Base-by-base conservation (phyloP, 1,140 invertebrate genomes). In the Arion vulgaris region DNA sequence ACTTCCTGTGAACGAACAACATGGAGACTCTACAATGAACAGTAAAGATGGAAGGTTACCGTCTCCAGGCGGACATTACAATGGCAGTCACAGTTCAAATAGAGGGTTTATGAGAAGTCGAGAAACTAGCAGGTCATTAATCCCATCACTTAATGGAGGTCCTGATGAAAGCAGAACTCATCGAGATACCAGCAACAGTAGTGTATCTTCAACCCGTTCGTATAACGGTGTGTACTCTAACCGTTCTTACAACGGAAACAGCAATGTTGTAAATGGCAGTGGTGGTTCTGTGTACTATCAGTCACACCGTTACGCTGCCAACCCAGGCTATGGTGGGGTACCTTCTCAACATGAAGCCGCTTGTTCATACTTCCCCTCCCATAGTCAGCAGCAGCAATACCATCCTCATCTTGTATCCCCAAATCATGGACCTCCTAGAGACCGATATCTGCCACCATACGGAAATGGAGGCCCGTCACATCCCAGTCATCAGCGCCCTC, bases 141-240 rank as follows among this genome's bases (percentile, higher is more conserved):
- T 45, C 34, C 62, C 78, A n/a, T 45, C 72, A 49, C 74, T 36
- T 79, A 41, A 36, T 82, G 51, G 11, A 38, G 45, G 51, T 57
- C 80, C 81, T 53, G 28, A 28, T 32, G 68, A 19, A 26, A 49
- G 80, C 32, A 83, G 74, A 28, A 38, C 84, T 57, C 84, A 80
- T 68, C 83, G 89, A 11, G 89, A 90, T 71, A 81, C 86, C 28
- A 90, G 88, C 71, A 85, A 82, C 41, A 89, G 87, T 81, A 90
- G 89, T 82, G 88, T 90, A 38, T 87, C 88, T 4, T 90, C 89
- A 7, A 87, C 82, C n/a, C 62, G 28, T 34, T 66, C 62, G 32
- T 32, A 66, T 34, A 66, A 66, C 28, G 62, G 62, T 11, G 28
- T 66, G 1, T 66, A 28, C 32, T 66, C 62, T 2, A 7, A n/a